Percentiles rank a stretch among this genome's conserved stretches.
Evolutionary conservation across 2,888 invertebrate species (phyloP).

Genomic region (Heliconius aoede): DNA sequence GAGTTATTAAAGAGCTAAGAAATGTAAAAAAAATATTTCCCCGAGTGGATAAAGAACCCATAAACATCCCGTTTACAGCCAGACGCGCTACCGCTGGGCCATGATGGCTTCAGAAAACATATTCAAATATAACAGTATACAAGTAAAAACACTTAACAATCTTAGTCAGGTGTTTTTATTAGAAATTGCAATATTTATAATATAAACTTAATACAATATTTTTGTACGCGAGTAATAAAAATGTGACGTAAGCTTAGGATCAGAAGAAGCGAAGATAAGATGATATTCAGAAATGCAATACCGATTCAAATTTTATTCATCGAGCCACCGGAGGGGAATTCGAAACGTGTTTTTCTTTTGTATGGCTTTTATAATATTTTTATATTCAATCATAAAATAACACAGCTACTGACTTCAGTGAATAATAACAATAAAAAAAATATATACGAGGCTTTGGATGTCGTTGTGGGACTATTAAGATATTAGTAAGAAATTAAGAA

Average conservation of each 20-base stretch:
- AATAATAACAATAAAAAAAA: background rate
- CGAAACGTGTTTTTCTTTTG: constrained; percentile 7
- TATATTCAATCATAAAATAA: constrained; percentile 3
- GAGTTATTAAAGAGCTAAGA: background rate
- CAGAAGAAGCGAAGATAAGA: constrained; percentile 27
- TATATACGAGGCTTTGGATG: background rate
- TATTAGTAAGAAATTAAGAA: no score
- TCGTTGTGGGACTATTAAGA: background rate
- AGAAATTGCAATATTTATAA: no score
- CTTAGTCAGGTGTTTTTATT: background rate
- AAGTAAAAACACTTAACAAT: background rate
- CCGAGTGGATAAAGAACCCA: background rate
- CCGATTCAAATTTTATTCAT: constrained; percentile 33
- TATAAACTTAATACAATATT: constrained; percentile 7
- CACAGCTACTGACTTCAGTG: constrained; percentile 1
- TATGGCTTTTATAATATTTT: constrained; percentile 22
- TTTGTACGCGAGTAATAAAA: constrained; percentile 14
- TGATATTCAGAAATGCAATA: constrained; percentile 35
- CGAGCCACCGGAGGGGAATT: constrained; percentile 16
- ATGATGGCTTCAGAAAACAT: background rate
- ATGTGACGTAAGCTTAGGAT: constrained; percentile 35
- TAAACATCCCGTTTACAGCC: background rate
- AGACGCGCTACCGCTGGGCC: background rate
- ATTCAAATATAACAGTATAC: background rate
- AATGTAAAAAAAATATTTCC: background rate